Percentiles rank a stretch among this genome's conserved stretches.
Evolutionary conservation across 2,888 invertebrate species (phyloP).

Genomic region (Rotaria sp.): DNA sequence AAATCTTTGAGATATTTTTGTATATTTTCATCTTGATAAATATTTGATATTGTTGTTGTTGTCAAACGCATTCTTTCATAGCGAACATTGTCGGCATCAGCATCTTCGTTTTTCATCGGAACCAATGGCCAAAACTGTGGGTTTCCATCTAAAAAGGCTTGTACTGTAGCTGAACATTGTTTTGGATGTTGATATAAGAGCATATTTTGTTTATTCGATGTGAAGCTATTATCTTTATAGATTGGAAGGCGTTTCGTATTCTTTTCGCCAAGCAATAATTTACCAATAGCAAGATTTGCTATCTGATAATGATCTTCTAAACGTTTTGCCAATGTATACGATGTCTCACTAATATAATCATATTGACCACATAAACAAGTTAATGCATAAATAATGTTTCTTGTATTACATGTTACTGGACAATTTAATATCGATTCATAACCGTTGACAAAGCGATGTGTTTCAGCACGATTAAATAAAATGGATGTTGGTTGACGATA

Average conservation of each 20-base stretch:
- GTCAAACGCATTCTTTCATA: no score
- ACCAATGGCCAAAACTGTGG: neutral
- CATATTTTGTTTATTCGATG: neutral
- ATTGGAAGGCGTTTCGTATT: neutral
- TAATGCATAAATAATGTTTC: neutral
- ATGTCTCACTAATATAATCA: constrained; percentile 1
- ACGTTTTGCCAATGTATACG: neutral
- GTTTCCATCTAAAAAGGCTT: neutral
- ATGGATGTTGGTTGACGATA: neutral
- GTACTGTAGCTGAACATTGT: neutral
- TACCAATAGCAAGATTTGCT: neutral
- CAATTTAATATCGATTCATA: constrained; percentile 5
- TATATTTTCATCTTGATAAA: no score
- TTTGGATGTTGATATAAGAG: neutral
- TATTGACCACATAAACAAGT: neutral
- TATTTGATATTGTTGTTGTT: no score
- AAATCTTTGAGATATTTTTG: no score
- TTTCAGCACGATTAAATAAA: neutral
- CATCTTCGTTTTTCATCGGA: neutral
- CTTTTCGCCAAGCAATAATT: neutral
- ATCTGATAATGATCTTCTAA: neutral
- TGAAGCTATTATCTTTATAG: neutral
- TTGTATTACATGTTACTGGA: neutral
- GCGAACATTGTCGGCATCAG: neutral
- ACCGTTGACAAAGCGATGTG: neutral